Evolutionary conservation across 1,140 invertebrate species (phyloP).

Genomic region (Cyphomyrmex costatus): DNA sequence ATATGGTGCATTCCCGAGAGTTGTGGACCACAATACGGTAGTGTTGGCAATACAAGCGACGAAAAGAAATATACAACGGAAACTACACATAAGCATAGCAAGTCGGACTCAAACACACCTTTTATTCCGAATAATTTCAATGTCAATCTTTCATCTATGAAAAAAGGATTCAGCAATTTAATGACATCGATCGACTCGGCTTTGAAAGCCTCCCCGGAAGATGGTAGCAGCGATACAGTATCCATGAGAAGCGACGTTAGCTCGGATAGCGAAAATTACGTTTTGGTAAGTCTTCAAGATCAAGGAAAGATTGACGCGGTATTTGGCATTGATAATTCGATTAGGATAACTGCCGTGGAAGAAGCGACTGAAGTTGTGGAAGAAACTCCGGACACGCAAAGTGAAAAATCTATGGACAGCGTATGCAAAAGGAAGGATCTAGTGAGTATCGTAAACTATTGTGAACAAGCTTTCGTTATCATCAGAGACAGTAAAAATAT

Average conservation of each 20-base stretch:
- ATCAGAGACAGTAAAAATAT: background rate
- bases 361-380: slow-evolving; percentile 95
- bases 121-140: slow-evolving; percentile 85
- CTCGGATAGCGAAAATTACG: slow-evolving; percentile 93
- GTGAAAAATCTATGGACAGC: slow-evolving; percentile 93
- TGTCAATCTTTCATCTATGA: slow-evolving; percentile 91
- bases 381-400: slow-evolving; percentile 91
- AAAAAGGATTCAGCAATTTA: slow-evolving; percentile 92
- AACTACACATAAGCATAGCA: slow-evolving; percentile 65
- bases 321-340: slow-evolving; percentile 84
- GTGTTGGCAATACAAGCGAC: slow-evolving; percentile 29
- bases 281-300: slow-evolving; percentile 89
- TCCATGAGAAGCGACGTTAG: slow-evolving; percentile 92
- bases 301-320: slow-evolving; percentile 90
- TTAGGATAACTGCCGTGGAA: slow-evolving; percentile 89
- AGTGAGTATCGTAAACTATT: slow-evolving; percentile 85
- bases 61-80: slow-evolving; percentile 64
- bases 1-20: slow-evolving; percentile 34
- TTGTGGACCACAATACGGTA: background rate
- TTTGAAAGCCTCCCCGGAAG: slow-evolving; percentile 90
- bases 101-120: slow-evolving; percentile 76
- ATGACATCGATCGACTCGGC: slow-evolving; percentile 94
- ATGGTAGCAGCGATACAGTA: slow-evolving; percentile 89
- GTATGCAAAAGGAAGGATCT: slow-evolving; percentile 92
- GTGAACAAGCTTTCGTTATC: background rate